Base-by-base conservation (phyloP, 2,797 vertebrate species). In the Siniperca obscura region DNA sequence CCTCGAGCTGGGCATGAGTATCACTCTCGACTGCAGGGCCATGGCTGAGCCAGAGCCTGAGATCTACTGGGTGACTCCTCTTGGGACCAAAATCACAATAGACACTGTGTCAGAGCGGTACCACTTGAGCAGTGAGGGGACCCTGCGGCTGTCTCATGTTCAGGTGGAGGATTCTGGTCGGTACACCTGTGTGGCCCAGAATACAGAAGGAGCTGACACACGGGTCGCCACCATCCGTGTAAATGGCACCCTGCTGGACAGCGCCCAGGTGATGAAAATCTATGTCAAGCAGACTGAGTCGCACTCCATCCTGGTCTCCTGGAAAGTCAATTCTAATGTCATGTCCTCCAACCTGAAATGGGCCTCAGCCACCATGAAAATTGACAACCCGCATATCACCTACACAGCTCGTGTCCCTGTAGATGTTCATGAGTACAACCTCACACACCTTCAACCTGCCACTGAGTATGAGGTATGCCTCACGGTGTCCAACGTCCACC, bases 351-450 rank as follows among this genome's bases (percentile, higher is more conserved):
- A 99, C 77, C 88, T 99, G 1, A 99, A 99, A 78, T 99, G 98
- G 98, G 98, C 98, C 0, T 99, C 98, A 0, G 98, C 98, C 90
- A 99, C 98, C 0, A 98, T 99, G 98, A 99, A 98, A 92, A 98
- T 99, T 0, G 98, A 99, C 94, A 99, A 98, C 92, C 98, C 98
- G 0, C 98, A 99, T 91, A 98, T 99, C 71, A 99, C 98, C 0
- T 99, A 99, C 78, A 99, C 98, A 0, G 98, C 98, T n/a, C 96
- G 98, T 8, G 98, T 99, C 21, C 98, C 98, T 0, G 98, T 98
- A 0, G 98, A 99, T 0, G 97, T 99, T 0, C 98, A 99, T 0
- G 98, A 99, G 60, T 99, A 99, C 88, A 99, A 99, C 91, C 95
- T 99, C 61, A 99, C 98, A 0, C 98, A 99, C 80, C 95, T 99